Conservation (phyloP, 2,888 invertebrate genomes). For the Pollenia angustigena region DNA sequence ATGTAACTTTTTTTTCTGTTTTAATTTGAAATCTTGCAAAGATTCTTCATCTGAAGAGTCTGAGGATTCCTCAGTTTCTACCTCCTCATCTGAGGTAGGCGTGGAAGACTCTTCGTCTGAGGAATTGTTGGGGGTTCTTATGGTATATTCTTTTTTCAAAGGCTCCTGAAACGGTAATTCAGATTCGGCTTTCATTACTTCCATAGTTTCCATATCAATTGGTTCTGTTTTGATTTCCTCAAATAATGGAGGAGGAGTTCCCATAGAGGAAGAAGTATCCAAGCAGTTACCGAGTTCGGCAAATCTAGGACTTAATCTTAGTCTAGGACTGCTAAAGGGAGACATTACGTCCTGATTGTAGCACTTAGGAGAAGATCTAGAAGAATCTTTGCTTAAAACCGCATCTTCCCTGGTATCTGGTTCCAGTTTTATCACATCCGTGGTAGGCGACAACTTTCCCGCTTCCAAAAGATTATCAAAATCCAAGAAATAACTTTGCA, state of each 20-base stretch:
- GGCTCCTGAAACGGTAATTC: constrained; percentile 66
- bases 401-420: constrained; percentile 59
- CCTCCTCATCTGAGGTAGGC: constrained; percentile 71
- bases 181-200: constrained; percentile 73
- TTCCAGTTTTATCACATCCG: constrained; percentile 56
- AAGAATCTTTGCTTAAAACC: constrained; percentile 63
- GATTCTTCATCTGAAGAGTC: constrained; percentile 64
- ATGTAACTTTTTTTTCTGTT: constrained; percentile 62
- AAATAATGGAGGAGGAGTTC: constrained; percentile 75
- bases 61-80: constrained; percentile 61
- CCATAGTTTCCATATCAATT: constrained; percentile 75
- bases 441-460: constrained; percentile 69
- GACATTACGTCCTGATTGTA: constrained; percentile 62
- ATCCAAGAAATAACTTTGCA: constrained; percentile 74
- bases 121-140: constrained; percentile 47
- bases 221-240: constrained; percentile 76
- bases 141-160: constrained; percentile 61
- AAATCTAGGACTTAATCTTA: constrained; percentile 71
- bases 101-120: constrained; percentile 73
- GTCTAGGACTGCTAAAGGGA: constrained; percentile 71
- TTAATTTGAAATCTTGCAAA: constrained; percentile 53
- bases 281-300: constrained; percentile 69
- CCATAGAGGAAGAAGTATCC: constrained; percentile 73
- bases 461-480: constrained; percentile 72
- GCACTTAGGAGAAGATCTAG: constrained; percentile 71